phyloP scores from a whole-genome alignment of 2,888 invertebrate genomes.

The Orgyia antiqua region DNA sequence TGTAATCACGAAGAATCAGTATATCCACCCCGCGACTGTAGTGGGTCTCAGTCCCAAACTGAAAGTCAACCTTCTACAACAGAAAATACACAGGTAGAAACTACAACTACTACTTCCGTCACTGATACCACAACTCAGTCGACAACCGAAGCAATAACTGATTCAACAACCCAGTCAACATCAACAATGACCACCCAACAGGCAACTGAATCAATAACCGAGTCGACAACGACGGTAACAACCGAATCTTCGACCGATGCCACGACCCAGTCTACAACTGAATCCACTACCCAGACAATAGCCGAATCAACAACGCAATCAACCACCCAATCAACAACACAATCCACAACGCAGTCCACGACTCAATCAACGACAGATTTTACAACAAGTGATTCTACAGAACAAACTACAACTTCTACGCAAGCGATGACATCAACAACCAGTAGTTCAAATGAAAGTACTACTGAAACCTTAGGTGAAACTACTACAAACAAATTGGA shows the following conservation, averaged over 20 bases:
- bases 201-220: conserved; percentile 19
- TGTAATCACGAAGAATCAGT: conserved; percentile 83
- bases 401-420: conserved; percentile 13
- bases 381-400: conserved; percentile 17
- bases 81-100: conserved; percentile 27
- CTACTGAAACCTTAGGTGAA: not conserved
- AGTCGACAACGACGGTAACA: conserved; percentile 15
- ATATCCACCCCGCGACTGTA: conserved; percentile 75
- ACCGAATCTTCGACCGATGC: conserved; percentile 14
- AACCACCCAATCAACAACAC: conserved; percentile 25
- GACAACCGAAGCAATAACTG: conserved; percentile 22
- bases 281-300: conserved; percentile 28
- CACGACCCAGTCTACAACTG: conserved; percentile 25
- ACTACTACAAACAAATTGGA: not conserved
- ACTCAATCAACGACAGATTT: conserved; percentile 20
- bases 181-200: conserved; percentile 19
- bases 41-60: conserved; percentile 43
- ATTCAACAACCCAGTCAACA: conserved; percentile 23
- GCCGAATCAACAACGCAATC: conserved; percentile 5
- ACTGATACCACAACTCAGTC: conserved; percentile 16
- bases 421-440: conserved; percentile 15
- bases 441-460: conserved; percentile 1
- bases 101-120: conserved; percentile 22
- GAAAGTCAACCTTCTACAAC: conserved; percentile 23
- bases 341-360: conserved; percentile 14